Conservation (phyloP, 2,888 invertebrate genomes). For the Junonia oenone region DNA sequence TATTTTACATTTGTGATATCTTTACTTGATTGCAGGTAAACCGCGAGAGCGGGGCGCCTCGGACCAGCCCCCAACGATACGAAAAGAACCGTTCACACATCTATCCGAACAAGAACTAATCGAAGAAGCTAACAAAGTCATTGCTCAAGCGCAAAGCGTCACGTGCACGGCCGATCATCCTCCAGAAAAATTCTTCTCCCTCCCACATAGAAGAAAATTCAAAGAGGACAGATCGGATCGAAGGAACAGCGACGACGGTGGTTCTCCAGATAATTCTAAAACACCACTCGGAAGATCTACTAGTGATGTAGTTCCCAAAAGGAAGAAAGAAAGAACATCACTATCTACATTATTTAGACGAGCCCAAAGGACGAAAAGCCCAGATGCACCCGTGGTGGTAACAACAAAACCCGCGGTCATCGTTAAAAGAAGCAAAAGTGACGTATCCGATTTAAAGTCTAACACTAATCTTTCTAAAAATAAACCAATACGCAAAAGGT, state of each 20-base stretch:
- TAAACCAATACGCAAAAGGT: constrained; percentile 77
- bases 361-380: constrained; percentile 74
- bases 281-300: constrained; percentile 74
- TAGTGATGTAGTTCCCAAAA: constrained; percentile 76
- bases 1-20: constrained; percentile 12
- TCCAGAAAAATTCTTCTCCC: constrained; percentile 84
- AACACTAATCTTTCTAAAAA: constrained; percentile 64
- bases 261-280: constrained; percentile 48
- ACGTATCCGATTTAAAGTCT: constrained; percentile 82
- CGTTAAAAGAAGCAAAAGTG: constrained; percentile 82
- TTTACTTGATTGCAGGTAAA: constrained; percentile 59
- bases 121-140: constrained; percentile 86
- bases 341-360: constrained; percentile 84
- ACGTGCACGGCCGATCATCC: constrained; percentile 82
- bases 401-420: constrained; percentile 56
- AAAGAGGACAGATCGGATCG: constrained; percentile 58
- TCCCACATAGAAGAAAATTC: constrained; percentile 82
- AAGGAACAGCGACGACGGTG: constrained; percentile 79
- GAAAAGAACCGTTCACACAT: constrained; percentile 82
- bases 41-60: constrained; percentile 65
- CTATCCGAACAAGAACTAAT: constrained; percentile 85
- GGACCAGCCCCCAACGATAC: constrained; percentile 49
- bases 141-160: constrained; percentile 86
- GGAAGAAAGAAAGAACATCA: constrained; percentile 79
- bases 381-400: constrained; percentile 73